These are phyloP conservation scores for Drosophila birchii DNA, from an alignment of 2,888 invertebrate genomes.

Conservation along the genomic window DNA sequence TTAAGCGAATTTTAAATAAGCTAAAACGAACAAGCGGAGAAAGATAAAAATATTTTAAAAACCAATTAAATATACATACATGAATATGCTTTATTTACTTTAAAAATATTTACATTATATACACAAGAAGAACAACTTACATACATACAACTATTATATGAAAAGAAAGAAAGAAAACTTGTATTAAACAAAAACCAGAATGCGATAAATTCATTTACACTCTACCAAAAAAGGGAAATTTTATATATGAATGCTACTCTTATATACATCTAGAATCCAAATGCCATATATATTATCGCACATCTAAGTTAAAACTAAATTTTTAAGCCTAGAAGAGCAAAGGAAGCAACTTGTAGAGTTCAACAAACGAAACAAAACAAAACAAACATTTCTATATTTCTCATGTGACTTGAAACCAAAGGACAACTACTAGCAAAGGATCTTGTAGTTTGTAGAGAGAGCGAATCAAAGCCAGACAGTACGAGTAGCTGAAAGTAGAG, in stretches of 20 bases:
- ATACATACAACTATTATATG: constrained; percentile 53
- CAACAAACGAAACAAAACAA: constrained; percentile 3
- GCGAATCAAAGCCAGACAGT: constrained; percentile 57
- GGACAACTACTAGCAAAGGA: constrained; percentile 58
- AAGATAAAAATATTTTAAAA: constrained; percentile 56
- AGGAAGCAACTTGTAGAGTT: constrained; percentile 28
- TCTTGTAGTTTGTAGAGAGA: constrained; percentile 61
- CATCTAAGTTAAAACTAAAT: constrained; percentile 50
- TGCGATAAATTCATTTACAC: constrained; percentile 73
- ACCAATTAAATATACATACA: constrained; percentile 70
- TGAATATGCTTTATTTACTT: constrained; percentile 81
- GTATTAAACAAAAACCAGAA: constrained; percentile 54
- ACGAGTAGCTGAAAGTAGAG: constrained; percentile 48
- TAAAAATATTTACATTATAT: constrained; percentile 69
- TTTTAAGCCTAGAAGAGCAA: constrained; percentile 40
- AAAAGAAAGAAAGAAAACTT: constrained; percentile 40
- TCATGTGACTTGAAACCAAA: constrained; percentile 70
- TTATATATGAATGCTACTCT: constrained; percentile 68
- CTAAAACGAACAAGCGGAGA: constrained; percentile 42
- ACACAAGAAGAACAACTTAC: constrained; percentile 35
- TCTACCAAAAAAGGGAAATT: constrained; percentile 59
- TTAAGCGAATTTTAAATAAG: constrained; percentile 72
- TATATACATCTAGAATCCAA: constrained; percentile 51
- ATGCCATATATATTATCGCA: constrained; percentile 53
- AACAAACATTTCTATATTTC: constrained; percentile 59